Base-by-base conservation (phyloP, 2,797 vertebrate species). In the Gila robusta region DNA sequence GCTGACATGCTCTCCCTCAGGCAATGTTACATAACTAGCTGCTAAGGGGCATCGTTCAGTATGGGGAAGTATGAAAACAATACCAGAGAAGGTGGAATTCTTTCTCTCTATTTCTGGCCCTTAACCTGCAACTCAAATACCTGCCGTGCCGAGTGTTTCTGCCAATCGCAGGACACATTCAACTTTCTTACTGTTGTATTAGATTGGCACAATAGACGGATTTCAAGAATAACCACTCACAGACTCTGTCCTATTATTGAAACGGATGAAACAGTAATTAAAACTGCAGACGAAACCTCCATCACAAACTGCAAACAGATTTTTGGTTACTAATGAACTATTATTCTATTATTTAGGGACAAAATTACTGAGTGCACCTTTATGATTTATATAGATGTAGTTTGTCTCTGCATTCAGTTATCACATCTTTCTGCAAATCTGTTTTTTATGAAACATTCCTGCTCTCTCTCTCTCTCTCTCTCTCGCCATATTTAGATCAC, bases 401-500 rank as follows among this genome's bases (percentile, higher is more conserved):
- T 41, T 79, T 78, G 28, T 39, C 47, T 74, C 62, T 59, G 52
- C 1, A 37, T 78, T 81, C 10, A 62, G 32, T 79, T 67, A 10
- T 59, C 66, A 23, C 44, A n/a, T 70, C 17, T 52, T 78, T 78
- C 54, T 44, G 14, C 66, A 59, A 74, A 44, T 56, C 52, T 71
- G 32, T 72, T 69, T 76, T 87, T 70, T 8, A 71, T 62, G 26
- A 67, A 77, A 41, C 11, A 64, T n/a, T 73, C 28, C 49, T 67
- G 21, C n/a, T 81, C 44, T 39, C 41, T 71, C 47, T n/a, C n/a
- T n/a, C n/a, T 56, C 23, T 59, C 79, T 35, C 56, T 47, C 85
- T 79, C 85, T 77, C 86, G 81, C 84, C 72, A 91, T 94, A 93
- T 95, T 95, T 94, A 93, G 92, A 92, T 96, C 94, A 95, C 92